Evolutionary conservation across 2,888 invertebrate species (phyloP), one percentile per base, ranked within the genome.

Genomic region (Caenorhabditis sp.): DNA sequence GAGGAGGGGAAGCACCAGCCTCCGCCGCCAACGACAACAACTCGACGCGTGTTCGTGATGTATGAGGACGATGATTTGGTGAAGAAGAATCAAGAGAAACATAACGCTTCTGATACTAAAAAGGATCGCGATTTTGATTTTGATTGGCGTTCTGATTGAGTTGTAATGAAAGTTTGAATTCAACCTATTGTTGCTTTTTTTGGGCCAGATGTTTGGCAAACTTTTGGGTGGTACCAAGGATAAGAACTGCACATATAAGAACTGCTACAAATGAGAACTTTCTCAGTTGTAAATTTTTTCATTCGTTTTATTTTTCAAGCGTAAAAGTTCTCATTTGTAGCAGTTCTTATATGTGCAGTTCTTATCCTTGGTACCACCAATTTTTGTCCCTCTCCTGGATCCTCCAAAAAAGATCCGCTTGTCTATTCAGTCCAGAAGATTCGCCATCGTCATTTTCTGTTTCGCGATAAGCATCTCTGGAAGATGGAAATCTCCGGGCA

Each of bases 21-120:
- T 19, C 41, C 41, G 56, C 7, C 14, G 26, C 69, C 58, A 19
- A 19, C 24, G n/a, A 58, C 68, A 6, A 54, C 69, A 77, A 77
- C 76, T 51, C 59, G 69, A 77, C 76, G 76, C 26, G 14, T 47
- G 31, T 69, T 77, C 76, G 61, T 68, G 5, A 77, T 77, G 76
- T 77, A 77, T 61, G 76, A 77, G 12, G 56, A 75, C n/a, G 59
- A 77, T 5, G 68, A 68, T 16, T 4, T 35, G 38, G 41, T 51
- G 3, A 69, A 51, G 54, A 61, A 69, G 12, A 41, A 51, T 4
- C n/a, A 51, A 51, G 38, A 68, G 24, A 54, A 66, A 26, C n/a
- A 44, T 58, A 24, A 35, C 19, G 19, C 4, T 16, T 22, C 19
- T 14, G 54, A 69, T 28, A n/a, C 8, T 44, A 38, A 56, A n/a